Evolutionary conservation across 2,113 vertebrate species (phyloP).

Genomic region (Macquaria australasica): DNA sequence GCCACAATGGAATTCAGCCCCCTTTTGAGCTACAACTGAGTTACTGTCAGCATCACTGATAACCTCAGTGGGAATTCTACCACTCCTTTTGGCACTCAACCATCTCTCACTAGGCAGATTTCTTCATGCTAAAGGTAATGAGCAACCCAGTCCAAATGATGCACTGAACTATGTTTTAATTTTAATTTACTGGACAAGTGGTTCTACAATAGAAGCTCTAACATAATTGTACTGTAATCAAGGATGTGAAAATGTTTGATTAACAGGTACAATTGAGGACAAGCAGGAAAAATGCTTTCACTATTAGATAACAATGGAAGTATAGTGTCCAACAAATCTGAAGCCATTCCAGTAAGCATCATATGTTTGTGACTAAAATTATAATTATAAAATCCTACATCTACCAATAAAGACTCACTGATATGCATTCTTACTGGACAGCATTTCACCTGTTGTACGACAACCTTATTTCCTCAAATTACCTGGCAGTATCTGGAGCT

Average conservation of each 20-base stretch:
- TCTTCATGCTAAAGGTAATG: constrained; percentile 30
- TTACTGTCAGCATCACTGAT: constrained; percentile 63
- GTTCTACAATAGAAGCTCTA: constrained; percentile 4
- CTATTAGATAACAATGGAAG: neutral
- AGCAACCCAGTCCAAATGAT: constrained; percentile 30
- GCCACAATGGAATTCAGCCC: constrained; percentile 69
- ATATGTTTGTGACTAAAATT: too few relatives aligned
- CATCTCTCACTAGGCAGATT: constrained; percentile 24
- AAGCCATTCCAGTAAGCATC: neutral
- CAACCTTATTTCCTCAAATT: constrained; percentile 31
- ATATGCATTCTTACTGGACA: neutral
- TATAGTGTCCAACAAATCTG: neutral
- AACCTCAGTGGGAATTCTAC: constrained; percentile 46
- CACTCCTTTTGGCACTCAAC: constrained; percentile 28
- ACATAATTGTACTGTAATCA: constrained; percentile 21
- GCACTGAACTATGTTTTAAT: constrained; percentile 24
- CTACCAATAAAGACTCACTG: too few relatives aligned
- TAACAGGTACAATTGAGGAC: constrained; percentile 5
- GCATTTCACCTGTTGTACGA: neutral
- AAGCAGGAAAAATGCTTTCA: neutral
- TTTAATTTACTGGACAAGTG: constrained; percentile 40
- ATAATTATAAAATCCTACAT: neutral
- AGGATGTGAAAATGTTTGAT: constrained; percentile 19
- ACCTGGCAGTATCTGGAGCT: constrained; percentile 91
- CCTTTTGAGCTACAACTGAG: constrained; percentile 56